Conservation (phyloP, 2,113 vertebrate species). For the Myodes glareolus region DNA sequence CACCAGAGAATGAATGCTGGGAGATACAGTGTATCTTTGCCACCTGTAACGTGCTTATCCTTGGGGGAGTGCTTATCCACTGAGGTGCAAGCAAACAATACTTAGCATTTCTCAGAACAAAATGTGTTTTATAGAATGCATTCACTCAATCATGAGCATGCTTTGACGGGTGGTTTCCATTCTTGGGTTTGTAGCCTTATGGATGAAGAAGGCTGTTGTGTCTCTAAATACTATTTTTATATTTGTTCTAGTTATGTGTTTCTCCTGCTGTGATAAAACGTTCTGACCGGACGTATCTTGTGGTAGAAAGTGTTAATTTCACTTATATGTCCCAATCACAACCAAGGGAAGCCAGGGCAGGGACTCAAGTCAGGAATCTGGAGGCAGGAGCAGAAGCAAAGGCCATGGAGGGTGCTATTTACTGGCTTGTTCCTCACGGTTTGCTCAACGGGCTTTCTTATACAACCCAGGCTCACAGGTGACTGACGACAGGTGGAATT, state of each 20-base stretch:
- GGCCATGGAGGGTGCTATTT: neutral
- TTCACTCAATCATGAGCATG: neutral
- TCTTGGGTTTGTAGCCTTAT: neutral
- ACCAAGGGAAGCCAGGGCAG: neutral
- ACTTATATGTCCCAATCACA: neutral
- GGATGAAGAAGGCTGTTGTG: neutral
- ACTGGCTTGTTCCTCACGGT: neutral
- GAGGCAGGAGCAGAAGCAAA: neutral
- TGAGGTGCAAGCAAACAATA: neutral
- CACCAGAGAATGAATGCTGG: neutral
- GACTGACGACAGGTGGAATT: neutral
- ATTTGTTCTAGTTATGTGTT: neutral
- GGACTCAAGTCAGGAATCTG: neutral
- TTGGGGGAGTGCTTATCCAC: neutral
- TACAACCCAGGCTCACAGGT: neutral
- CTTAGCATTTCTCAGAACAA: neutral
- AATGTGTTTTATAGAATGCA: accelerated
- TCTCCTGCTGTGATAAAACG: neutral
- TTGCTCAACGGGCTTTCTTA: neutral
- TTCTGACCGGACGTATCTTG: neutral
- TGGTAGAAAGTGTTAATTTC: neutral
- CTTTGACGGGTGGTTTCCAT: neutral
- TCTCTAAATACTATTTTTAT: neutral
- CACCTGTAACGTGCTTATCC: too few relatives aligned
- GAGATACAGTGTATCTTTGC: neutral